Base-by-base conservation (phyloP, 2,888 invertebrate species). In the Lissonota sp. region DNA sequence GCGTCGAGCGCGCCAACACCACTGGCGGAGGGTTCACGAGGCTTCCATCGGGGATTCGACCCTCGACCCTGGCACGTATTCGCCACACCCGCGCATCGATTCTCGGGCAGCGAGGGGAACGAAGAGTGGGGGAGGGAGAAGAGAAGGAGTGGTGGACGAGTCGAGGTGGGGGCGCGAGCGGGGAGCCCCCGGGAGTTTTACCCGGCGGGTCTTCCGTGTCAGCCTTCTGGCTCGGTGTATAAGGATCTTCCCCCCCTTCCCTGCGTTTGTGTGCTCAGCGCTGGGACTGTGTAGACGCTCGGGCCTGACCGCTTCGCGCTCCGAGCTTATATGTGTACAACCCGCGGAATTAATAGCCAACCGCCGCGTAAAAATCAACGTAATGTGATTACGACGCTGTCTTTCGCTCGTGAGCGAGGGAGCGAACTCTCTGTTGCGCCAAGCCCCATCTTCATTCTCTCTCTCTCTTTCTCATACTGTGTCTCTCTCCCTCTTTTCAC, bases 11-110 rank as follows among this genome's bases (percentile, higher is more conserved):
- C 53, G 14, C 53, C 53, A 53, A 12, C 14, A 53, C 12, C 14
- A 53, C 75, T 70, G 51, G 58, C 74, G 62, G 76, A 79, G 83
- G 85, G 83, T 77, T 82, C 72, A 72, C 82, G 37, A 55, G 64
- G 74, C 81, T 81, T 89, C 89, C 85, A 86, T 86, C 88, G 88
- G 26, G 85, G 89, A 87, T 87, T 87, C 91, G 91, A 92, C 91
- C 91, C 87, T 85, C 89, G 92, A 92, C 92, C 92, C 88, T 91
- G 88, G 91, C 91, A 91, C 91, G 92, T 92, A 92, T 91, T 92
- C 90, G 91, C 92, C 92, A 92, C 92, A 92, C 92, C 92, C 91
- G 92, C 91, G 88, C 91, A 91, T 86, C 86, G 88, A 88, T 88
- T 87, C 89, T 84, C 82, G 84, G 87, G 84, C 87, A 87, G 86